These are phyloP conservation scores for Dendropsophus ebraccatus DNA, from an alignment of 2,113 vertebrate species.

Conservation along the genomic window DNA sequence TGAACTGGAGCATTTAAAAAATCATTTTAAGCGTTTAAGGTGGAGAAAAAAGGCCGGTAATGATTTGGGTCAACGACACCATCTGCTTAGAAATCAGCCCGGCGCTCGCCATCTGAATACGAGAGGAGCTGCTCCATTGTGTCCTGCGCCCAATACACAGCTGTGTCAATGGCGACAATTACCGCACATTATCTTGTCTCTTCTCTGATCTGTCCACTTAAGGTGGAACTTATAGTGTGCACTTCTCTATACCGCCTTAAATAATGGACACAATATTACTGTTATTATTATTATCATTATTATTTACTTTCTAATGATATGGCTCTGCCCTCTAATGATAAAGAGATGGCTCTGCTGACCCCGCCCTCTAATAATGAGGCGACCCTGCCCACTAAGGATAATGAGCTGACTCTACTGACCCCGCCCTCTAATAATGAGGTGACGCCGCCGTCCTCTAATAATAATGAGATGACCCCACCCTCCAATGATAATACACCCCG, in stretches of 20 bases:
- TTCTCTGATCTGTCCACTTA: neutral
- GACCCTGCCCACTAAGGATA: too few species aligned
- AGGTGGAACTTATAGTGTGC: neutral
- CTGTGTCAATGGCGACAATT: constrained; percentile 20
- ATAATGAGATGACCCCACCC: neutral
- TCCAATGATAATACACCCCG: too few species aligned
- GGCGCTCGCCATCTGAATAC: neutral
- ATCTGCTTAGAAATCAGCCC: constrained; percentile 38
- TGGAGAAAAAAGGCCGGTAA: constrained; percentile 25
- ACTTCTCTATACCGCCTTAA: too few species aligned
- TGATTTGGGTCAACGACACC: constrained; percentile 37
- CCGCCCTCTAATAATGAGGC: neutral
- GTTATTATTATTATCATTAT: too few species aligned
- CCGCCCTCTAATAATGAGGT: too few species aligned
- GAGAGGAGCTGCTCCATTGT: neutral
- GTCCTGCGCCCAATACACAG: neutral
- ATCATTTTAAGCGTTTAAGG: constrained; percentile 51
- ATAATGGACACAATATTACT: neutral
- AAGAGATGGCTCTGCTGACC: too few species aligned
- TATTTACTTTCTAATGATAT: too few species aligned
- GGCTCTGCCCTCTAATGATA: too few species aligned
- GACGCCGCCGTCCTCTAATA: neutral
- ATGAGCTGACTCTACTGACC: neutral
- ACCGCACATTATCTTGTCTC: neutral
- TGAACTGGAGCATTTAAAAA: constrained; percentile 53